phyloP scores from a whole-genome alignment of 2,888 invertebrate species.

The Dilophus febrilis region DNA sequence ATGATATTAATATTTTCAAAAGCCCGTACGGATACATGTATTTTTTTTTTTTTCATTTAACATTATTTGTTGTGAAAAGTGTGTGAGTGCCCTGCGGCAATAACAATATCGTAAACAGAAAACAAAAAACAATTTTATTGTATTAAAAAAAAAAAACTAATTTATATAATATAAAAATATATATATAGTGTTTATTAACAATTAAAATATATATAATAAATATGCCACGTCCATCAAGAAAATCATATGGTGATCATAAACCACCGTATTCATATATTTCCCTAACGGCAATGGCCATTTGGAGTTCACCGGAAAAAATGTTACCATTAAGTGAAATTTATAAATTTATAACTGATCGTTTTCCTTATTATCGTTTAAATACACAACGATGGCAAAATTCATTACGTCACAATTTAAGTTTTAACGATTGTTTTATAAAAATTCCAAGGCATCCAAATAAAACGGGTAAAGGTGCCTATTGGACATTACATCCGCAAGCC shows the following conservation, averaged over 20 bases:
- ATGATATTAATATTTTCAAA: too few relatives aligned
- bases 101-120: too few relatives aligned
- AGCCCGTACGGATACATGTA: too few relatives aligned
- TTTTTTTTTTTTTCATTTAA: too few relatives aligned
- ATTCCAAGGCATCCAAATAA: slow-evolving; percentile 60
- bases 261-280: slow-evolving; percentile 99
- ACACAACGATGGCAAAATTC: slow-evolving; percentile 76
- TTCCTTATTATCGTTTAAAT: slow-evolving; percentile 77
- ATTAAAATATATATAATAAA: too few relatives aligned
- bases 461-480: slow-evolving; percentile 72
- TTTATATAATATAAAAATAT: too few relatives aligned
- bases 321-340: slow-evolving; percentile 66
- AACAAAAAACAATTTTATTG: too few relatives aligned
- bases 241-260: slow-evolving; percentile 95
- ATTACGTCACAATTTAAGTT: slow-evolving; percentile 79
- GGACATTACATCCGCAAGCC: slow-evolving; percentile 68
- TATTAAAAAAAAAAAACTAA: too few relatives aligned
- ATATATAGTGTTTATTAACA: too few relatives aligned
- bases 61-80: too few relatives aligned
- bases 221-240: slow-evolving; percentile 93
- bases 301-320: slow-evolving; percentile 95
- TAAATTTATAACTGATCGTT: slow-evolving; percentile 59
- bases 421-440: slow-evolving; percentile 94
- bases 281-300: slow-evolving; percentile 97
- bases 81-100: too few relatives aligned